phyloP scores from a whole-genome alignment of 2,797 vertebrate species.

The Diplodus puntazzo region DNA sequence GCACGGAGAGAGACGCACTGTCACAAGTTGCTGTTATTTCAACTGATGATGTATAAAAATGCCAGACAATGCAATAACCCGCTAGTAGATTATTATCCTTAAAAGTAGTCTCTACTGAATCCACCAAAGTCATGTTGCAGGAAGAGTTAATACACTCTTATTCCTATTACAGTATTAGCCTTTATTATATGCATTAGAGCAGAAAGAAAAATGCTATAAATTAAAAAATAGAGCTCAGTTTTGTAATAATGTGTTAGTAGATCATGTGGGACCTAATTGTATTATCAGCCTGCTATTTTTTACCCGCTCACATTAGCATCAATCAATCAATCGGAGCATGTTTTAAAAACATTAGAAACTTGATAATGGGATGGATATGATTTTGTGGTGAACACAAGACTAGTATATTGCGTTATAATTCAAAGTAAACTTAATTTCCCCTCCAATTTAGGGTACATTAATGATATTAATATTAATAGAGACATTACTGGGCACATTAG shows the following conservation, averaged over 20 bases:
- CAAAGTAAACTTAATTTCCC: slow-evolving; percentile 35
- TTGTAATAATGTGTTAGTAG: background rate
- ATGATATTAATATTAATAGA: slow-evolving; percentile 44
- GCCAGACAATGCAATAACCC: background rate
- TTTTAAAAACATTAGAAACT: background rate
- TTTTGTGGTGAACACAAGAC: slow-evolving; percentile 17
- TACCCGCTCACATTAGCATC: background rate
- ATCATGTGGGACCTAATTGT: slow-evolving; percentile 3
- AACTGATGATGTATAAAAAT: background rate
- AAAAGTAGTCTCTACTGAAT: background rate
- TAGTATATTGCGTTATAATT: slow-evolving; percentile 13
- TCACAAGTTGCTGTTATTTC: background rate
- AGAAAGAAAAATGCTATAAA: too few species aligned
- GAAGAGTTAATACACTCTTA: background rate
- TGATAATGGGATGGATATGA: background rate
- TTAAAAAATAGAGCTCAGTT: background rate
- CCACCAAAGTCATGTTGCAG: background rate
- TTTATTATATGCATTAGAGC: too few species aligned
- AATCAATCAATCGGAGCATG: background rate
- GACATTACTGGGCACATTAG: slow-evolving; percentile 24
- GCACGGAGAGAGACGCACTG: background rate
- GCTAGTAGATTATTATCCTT: background rate
- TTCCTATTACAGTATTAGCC: background rate
- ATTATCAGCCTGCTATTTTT: background rate
- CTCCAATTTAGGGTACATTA: slow-evolving; percentile 10